Percentiles rank a stretch among this genome's conserved stretches.
Conservation (phyloP, 2,888 invertebrate genomes). For the Parapristionchus giblindavisi region DNA sequence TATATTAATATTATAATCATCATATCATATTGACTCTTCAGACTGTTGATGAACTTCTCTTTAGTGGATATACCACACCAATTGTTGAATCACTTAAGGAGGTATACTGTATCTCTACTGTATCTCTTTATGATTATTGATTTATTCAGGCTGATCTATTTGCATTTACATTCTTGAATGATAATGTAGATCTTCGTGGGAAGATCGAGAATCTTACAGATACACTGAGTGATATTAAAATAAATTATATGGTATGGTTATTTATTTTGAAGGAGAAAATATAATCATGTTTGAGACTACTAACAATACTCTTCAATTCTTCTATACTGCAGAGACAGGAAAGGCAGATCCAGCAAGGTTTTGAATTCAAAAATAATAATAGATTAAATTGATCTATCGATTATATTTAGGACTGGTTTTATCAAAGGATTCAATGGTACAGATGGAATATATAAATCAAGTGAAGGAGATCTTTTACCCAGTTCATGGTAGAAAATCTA, state of each 20-base stretch:
- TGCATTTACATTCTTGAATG: slow-evolving; percentile 25
- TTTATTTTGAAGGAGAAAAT: background rate
- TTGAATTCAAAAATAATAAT: slow-evolving; percentile 41
- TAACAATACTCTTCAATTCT: slow-evolving; percentile 51
- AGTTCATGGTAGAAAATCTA: slow-evolving; percentile 39
- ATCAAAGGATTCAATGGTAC: slow-evolving; percentile 2
- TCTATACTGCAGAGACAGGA: slow-evolving; percentile 51
- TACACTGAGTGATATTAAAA: background rate
- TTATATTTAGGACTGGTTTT: slow-evolving; percentile 40
- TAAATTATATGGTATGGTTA: slow-evolving; percentile 29
- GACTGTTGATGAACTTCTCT: slow-evolving; percentile 59
- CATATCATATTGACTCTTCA: slow-evolving; percentile 33
- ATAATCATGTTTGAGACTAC: slow-evolving; percentile 40
- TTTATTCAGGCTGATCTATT: slow-evolving; percentile 24
- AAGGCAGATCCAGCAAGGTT: slow-evolving; percentile 46
- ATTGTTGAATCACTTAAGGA: slow-evolving; percentile 36
- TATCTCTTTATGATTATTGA: background rate
- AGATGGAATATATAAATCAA: background rate
- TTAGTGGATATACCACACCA: slow-evolving; percentile 58
- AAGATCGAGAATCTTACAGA: background rate
- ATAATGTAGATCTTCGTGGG: background rate
- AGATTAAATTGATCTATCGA: background rate
- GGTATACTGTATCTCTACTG: slow-evolving; percentile 13
- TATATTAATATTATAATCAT: background rate
- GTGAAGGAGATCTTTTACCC: slow-evolving; percentile 18